A percentile compares a stretch with the other conserved stretches of the same genome.
These are phyloP conservation scores for Microcebus lehilahytsara DNA, from an alignment of 2,113 vertebrate genomes.

Conservation along the genomic window DNA sequence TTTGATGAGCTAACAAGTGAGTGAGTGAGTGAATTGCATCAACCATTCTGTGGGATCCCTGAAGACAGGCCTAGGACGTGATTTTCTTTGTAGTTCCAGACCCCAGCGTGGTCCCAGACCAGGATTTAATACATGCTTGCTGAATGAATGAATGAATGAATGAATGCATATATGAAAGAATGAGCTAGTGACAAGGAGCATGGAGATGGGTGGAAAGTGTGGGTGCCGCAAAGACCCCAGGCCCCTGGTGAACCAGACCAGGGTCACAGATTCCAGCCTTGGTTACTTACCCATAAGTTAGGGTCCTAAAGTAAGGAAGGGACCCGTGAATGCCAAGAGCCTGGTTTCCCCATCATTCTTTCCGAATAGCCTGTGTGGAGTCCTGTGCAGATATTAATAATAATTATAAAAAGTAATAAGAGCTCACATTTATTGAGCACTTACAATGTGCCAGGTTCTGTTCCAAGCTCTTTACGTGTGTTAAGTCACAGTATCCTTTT, in stretches of 20 bases:
- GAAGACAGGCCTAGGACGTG: not conserved
- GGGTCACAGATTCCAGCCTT: not conserved
- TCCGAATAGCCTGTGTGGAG: not conserved
- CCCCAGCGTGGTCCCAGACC: not conserved
- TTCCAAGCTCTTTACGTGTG: not conserved
- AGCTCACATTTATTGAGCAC: not conserved
- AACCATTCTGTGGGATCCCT: not conserved
- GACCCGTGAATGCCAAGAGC: not conserved
- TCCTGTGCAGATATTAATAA: not conserved
- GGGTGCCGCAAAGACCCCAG: not conserved
- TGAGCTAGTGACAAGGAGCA: not conserved
- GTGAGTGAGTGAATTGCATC: not conserved
- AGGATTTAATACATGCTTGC: not conserved
- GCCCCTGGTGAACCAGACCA: not conserved
- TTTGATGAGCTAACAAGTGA: not conserved
- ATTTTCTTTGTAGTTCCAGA: not conserved
- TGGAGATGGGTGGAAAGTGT: not conserved
- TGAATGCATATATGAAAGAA: not conserved
- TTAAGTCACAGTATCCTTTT: not conserved
- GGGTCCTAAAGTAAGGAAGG: not conserved
- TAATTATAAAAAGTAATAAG: not conserved
- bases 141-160: conserved; percentile 20
- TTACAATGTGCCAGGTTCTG: not conserved
- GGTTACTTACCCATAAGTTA: not conserved
- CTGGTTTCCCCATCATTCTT: not conserved